Evolutionary conservation across 2,797 vertebrate species (phyloP).

Genomic region (Pachyuromys duprasi): DNA sequence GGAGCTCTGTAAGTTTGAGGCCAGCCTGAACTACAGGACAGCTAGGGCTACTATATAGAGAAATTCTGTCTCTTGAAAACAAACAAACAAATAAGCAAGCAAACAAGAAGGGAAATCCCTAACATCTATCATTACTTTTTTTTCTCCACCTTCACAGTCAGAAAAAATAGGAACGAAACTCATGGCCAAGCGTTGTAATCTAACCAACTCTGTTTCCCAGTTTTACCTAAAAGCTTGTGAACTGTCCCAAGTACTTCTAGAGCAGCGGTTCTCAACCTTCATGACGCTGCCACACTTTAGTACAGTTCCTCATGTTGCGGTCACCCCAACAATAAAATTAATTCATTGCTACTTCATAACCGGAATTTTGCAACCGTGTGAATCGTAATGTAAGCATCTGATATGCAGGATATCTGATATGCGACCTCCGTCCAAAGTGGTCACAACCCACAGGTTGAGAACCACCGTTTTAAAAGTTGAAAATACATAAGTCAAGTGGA

Average conservation of each 20-base stretch:
- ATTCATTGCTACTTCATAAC: background rate
- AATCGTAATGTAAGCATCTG: background rate
- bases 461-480: slow-evolving; percentile 18
- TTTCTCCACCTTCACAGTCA: slow-evolving; percentile 53
- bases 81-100: background rate
- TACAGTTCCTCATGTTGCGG: background rate
- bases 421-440: background rate
- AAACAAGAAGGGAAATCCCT: slow-evolving; percentile 1
- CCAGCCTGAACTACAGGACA: background rate
- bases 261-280: too few relatives aligned
- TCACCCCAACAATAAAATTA: background rate
- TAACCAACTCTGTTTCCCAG: background rate
- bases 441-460: background rate
- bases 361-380: background rate
- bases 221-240: slow-evolving; percentile 30
- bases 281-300: background rate
- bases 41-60: background rate
- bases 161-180: slow-evolving; percentile 50
- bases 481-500: background rate
- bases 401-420: background rate
- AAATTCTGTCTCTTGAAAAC: background rate
- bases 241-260: background rate
- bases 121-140: background rate
- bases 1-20: background rate
- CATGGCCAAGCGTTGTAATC: slow-evolving; percentile 24